Percentiles rank a stretch among this genome's conserved stretches.
Evolutionary conservation across 2,113 vertebrate genomes (phyloP).

Genomic region (Eudyptes chrysolophus): DNA sequence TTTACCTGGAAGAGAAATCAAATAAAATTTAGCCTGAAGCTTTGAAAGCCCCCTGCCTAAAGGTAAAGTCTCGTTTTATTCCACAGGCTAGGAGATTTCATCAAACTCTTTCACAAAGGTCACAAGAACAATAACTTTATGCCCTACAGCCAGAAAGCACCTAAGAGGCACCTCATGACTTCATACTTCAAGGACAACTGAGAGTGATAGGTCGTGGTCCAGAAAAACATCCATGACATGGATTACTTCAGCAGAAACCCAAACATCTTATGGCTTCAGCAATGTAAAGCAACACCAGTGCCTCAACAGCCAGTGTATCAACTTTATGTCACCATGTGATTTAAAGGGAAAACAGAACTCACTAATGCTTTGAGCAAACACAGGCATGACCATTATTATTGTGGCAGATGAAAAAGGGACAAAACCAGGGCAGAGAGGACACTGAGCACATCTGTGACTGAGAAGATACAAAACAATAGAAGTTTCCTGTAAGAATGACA

Average conservation of each 20-base stretch:
- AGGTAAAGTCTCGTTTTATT: background rate
- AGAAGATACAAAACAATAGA: constrained; percentile 17
- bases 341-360: constrained; percentile 18
- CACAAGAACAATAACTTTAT: background rate
- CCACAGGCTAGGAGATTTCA: background rate
- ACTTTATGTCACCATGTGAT: background rate
- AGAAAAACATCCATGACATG: background rate
- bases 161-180: background rate
- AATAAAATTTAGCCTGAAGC: background rate
- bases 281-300: background rate
- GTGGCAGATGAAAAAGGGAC: background rate
- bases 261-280: constrained; percentile 11
- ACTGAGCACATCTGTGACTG: background rate
- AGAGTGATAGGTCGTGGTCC: background rate
- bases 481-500: background rate
- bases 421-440: background rate
- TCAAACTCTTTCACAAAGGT: background rate
- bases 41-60: background rate
- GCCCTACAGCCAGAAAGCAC: background rate
- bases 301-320: constrained; percentile 10
- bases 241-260: constrained; percentile 13
- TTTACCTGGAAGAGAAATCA: background rate
- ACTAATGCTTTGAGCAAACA: background rate
- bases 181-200: background rate
- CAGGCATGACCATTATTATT: background rate